A percentile compares a stretch with the other conserved stretches of the same genome.
These are phyloP conservation scores for Lasiurus borealis DNA, from an alignment of 2,113 vertebrate genomes.

Conservation along the genomic window DNA sequence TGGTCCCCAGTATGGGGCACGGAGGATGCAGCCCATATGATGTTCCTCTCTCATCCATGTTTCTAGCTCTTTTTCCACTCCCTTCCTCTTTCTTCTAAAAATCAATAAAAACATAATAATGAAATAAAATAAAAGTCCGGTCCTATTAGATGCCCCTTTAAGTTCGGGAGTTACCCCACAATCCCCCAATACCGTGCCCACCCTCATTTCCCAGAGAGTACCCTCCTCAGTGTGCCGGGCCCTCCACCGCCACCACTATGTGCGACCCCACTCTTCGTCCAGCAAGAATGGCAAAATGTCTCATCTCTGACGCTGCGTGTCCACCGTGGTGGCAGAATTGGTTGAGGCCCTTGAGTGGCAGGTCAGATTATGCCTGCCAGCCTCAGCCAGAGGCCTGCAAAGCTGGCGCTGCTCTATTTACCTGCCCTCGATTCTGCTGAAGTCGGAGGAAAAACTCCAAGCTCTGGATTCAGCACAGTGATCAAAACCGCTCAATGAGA, in stretches of 20 bases:
- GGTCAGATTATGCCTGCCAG: background rate
- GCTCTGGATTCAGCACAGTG: background rate
- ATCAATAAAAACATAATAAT: no score
- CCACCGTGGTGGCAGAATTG: background rate
- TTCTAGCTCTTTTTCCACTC: no score
- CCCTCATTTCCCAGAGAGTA: background rate
- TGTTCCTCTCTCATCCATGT: no score
- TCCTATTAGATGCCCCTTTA: background rate
- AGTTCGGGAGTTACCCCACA: background rate
- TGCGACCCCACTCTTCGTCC: background rate
- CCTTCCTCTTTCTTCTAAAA: no score
- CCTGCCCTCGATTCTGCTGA: background rate
- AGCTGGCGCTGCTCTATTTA: background rate
- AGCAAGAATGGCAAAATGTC: background rate
- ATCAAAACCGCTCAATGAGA: constrained; percentile 17
- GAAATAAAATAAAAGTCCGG: background rate
- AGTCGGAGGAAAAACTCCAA: background rate
- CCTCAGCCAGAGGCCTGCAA: background rate
- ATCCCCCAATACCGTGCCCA: no score
- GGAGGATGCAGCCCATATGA: no score
- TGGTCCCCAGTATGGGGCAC: no score
- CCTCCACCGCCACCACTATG: background rate
- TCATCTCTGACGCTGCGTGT: fast-evolving
- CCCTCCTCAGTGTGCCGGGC: background rate
- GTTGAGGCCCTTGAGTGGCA: background rate